Base-by-base conservation (phyloP, 2,797 vertebrate species). In the Anabas testudineus region DNA sequence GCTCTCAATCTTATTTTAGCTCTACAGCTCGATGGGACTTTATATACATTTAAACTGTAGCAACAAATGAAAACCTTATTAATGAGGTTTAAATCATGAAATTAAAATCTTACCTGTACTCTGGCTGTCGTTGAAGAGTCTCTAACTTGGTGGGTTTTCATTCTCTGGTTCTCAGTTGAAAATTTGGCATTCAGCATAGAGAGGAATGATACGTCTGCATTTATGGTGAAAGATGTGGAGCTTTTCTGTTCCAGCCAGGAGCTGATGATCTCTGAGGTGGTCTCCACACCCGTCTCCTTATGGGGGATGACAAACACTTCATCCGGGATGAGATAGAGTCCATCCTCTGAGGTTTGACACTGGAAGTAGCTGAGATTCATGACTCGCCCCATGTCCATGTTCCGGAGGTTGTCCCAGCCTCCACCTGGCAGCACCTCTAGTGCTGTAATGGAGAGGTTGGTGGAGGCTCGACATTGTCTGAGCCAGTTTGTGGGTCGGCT, bases 321-420 rank as follows among this genome's bases (percentile, higher is more conserved):
- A 0, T 98, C 95, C 0, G 97, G 97, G 54, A 97, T 94, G 74
- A 97, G 74, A 64, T 98, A 98, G 67, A 91, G 52, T 0, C 96
- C 94, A 0, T 98, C 96, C 65, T 97, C 96, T 0, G 95, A 95
- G 80, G 95, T 96, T 87, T 92, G 95, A 78, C 97, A 97, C 72
- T 91, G 87, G 0, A n/a, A 89, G 75, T 96, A 98, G 64, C 89
- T 94, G 71, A 96, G 39, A 57, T 90, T 93, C 92, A 97, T 94
- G 45, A 98, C 97, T 62, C 93, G 91, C 9, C 96, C 96, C 95
- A 95, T 94, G 52, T 97, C 97, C 78, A 96, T 3, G 74, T 98
- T 98, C 1, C 95, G 90, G 18, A 98, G 94, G 51, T 98, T 98
- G 77, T 98, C 96, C 97, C 97, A 98, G 41, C 97, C 96, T 0